A percentile compares a stretch with the other conserved stretches of the same genome.
These are phyloP conservation scores for Meiosimyza platycephala DNA, from an alignment of 2,888 invertebrate genomes.

Conservation along the genomic window DNA sequence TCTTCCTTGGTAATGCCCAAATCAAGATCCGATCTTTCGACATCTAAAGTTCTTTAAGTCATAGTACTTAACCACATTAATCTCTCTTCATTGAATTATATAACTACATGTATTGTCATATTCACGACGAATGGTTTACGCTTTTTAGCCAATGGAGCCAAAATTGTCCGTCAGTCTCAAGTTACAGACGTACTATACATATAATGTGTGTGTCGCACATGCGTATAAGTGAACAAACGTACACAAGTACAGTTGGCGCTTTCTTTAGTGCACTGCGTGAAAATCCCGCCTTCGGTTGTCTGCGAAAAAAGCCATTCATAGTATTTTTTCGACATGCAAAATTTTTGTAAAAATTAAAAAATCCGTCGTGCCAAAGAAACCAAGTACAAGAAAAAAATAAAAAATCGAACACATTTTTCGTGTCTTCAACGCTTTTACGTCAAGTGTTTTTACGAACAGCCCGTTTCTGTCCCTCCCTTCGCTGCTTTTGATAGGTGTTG, in stretches of 20 bases:
- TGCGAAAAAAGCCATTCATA: constrained; percentile 25
- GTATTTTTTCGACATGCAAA: constrained; percentile 47
- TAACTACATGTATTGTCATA: too few relatives aligned
- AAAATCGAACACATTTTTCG: constrained; percentile 30
- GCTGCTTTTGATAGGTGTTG: not conserved
- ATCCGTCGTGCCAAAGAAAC: constrained; percentile 28
- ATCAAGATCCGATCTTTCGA: too few relatives aligned
- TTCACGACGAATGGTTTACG: too few relatives aligned
- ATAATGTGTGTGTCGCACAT: too few relatives aligned
- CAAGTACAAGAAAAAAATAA: constrained; percentile 19
- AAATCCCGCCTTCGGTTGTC: constrained; percentile 21
- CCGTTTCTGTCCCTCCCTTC: not conserved
- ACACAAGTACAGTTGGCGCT: not conserved
- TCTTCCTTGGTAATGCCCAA: too few relatives aligned
- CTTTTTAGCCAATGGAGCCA: too few relatives aligned
- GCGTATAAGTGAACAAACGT: not conserved
- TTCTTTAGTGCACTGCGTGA: constrained; percentile 5
- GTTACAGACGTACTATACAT: too few relatives aligned
- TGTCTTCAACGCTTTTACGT: not conserved
- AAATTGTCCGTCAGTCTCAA: too few relatives aligned
- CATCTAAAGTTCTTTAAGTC: too few relatives aligned
- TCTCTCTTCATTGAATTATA: too few relatives aligned
- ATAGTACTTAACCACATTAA: too few relatives aligned
- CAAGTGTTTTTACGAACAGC: not conserved
- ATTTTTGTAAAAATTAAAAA: constrained; percentile 42